phyloP scores from a whole-genome alignment of 2,797 vertebrate genomes.

The Melanotaenia parkinsoni region DNA sequence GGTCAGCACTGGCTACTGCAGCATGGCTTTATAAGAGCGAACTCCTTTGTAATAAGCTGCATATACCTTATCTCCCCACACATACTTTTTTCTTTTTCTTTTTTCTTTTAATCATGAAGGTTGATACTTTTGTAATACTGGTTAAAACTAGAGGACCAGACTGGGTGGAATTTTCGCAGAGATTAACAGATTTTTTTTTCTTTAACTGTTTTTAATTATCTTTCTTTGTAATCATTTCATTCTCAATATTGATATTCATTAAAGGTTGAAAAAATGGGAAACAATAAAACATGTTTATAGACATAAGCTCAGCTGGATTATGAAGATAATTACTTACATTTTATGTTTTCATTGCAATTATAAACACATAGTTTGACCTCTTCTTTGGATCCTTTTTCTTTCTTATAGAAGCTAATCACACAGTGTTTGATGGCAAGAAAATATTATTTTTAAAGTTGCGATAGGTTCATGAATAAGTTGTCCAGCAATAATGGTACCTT shows the following conservation, averaged over 20 bases:
- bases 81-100: no score
- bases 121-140: no score
- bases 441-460: no score
- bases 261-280: slow-evolving; percentile 25
- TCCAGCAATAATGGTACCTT: not conserved
- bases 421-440: no score
- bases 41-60: no score
- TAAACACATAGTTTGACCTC: not conserved
- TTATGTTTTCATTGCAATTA: not conserved
- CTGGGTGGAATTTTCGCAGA: no score
- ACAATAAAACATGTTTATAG: slow-evolving; percentile 11
- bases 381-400: not conserved
- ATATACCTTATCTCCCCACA: no score
- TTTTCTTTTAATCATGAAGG: no score
- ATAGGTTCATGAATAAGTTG: not conserved
- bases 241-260: not conserved
- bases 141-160: no score
- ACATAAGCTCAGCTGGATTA: slow-evolving; percentile 11
- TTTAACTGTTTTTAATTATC: no score
- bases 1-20: slow-evolving; percentile 30
- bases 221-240: not conserved
- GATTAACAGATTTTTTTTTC: not conserved
- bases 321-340: not conserved
- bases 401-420: no score
- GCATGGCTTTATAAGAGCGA: not conserved